phyloP scores from a whole-genome alignment of 2,888 invertebrate species.

The Galerucella calmariensis region DNA sequence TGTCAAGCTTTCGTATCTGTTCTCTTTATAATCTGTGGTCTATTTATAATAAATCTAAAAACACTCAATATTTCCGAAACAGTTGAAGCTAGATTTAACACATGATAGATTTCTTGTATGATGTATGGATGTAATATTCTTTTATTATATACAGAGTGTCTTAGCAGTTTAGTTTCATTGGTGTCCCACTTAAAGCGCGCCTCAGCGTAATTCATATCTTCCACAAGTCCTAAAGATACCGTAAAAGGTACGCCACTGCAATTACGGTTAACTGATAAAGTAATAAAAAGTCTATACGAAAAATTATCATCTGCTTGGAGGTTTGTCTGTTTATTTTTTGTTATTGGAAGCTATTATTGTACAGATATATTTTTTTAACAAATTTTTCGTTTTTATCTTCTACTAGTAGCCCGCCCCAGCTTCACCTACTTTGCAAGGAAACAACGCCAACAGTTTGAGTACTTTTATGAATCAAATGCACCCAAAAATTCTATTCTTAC shows the following conservation, averaged over 20 bases:
- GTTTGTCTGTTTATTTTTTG: too few relatives aligned
- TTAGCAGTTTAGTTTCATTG: background rate
- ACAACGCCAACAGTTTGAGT: background rate
- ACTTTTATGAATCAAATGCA: background rate
- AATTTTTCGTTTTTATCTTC: background rate
- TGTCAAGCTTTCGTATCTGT: too few relatives aligned
- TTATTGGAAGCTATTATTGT: too few relatives aligned
- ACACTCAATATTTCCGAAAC: too few relatives aligned
- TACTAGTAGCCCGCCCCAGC: too few relatives aligned
- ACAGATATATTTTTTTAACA: too few relatives aligned
- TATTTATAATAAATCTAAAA: too few relatives aligned
- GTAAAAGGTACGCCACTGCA: background rate
- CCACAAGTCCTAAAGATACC: background rate
- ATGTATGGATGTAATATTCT: background rate
- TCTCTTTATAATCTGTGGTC: too few relatives aligned
- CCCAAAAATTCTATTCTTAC: background rate
- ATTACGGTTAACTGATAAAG: slow-evolving; percentile 3
- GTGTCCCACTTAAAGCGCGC: background rate
- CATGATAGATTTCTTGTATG: background rate
- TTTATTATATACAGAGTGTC: too few relatives aligned
- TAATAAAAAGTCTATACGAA: slow-evolving; percentile 23
- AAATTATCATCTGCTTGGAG: background rate
- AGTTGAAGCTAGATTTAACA: too few relatives aligned
- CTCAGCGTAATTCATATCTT: background rate
- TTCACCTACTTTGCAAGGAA: too few relatives aligned